Percentiles rank a stretch among this genome's conserved stretches.
These are phyloP conservation scores for Burhinus bistriatus DNA, from an alignment of 2,113 vertebrate genomes.

Conservation along the genomic window DNA sequence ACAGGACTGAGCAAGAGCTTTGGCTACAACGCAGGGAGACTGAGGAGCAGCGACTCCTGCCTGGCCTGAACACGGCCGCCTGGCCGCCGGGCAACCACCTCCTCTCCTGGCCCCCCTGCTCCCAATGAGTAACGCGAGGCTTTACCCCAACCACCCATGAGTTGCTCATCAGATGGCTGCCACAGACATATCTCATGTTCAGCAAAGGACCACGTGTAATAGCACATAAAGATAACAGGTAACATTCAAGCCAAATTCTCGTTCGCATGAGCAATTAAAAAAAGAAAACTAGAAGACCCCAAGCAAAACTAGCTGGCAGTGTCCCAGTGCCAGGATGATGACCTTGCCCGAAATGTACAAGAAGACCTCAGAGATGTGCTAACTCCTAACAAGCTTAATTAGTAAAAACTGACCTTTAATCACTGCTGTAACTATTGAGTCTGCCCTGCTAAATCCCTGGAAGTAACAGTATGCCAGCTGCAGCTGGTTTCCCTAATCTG, in stretches of 20 bases:
- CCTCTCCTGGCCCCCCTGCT: neutral
- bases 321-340: neutral
- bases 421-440: neutral
- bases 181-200: neutral
- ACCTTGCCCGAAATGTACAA: neutral
- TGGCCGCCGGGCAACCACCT: neutral
- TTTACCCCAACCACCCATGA: accelerated
- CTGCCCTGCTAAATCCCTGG: neutral
- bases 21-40: neutral
- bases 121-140: accelerated
- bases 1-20: neutral
- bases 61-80: accelerated
- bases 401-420: neutral
- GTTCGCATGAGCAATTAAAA: accelerated
- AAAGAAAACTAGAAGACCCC: neutral
- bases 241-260: neutral
- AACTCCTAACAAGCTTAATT: neutral
- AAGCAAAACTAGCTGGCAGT: neutral
- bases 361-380: neutral
- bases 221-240: neutral
- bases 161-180: accelerated
- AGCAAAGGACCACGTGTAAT: neutral
- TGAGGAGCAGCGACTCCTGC: neutral
- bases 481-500: neutral
- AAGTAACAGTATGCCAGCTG: neutral